phyloP scores from a whole-genome alignment of 2,888 invertebrate genomes.

The Gisinianus flammeolus region DNA sequence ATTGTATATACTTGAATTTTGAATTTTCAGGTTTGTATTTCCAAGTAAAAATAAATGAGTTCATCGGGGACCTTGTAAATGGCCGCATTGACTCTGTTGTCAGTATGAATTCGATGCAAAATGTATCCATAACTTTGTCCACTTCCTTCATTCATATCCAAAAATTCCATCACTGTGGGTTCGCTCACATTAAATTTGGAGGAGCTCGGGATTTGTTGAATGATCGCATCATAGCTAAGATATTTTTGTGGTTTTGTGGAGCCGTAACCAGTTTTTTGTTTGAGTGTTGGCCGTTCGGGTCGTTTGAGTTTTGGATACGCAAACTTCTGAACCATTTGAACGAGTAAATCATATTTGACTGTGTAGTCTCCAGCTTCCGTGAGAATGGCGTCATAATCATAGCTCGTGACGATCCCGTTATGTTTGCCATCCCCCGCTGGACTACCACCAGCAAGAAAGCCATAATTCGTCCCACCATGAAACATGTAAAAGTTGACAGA shows the following conservation, averaged over 20 bases:
- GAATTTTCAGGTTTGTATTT: not conserved
- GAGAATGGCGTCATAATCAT: constrained; percentile 66
- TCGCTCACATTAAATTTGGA: constrained; percentile 39
- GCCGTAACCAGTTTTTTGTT: constrained; percentile 61
- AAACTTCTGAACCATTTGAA: constrained; percentile 57
- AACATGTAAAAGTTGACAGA: constrained; percentile 90
- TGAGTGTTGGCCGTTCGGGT: constrained; percentile 61
- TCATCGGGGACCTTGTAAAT: constrained; percentile 17
- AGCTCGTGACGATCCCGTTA: not conserved
- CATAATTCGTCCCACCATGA: constrained; percentile 67
- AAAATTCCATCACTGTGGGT: constrained; percentile 58
- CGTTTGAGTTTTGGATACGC: constrained; percentile 45
- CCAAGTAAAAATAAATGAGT: not conserved
- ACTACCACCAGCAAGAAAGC: constrained; percentile 70
- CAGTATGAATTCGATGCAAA: constrained; percentile 63
- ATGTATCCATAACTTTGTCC: constrained; percentile 69
- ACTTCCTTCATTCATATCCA: constrained; percentile 58
- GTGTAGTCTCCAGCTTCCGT: constrained; percentile 67
- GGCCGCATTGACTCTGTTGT: not conserved
- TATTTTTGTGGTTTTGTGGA: constrained; percentile 55
- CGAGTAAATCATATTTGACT: constrained; percentile 62
- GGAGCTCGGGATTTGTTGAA: constrained; percentile 53
- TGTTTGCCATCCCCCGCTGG: constrained; percentile 60
- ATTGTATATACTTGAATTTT: not conserved
- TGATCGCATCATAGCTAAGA: constrained; percentile 57